phyloP scores from a whole-genome alignment of 2,888 invertebrate genomes.

The Heliconius ismenius region DNA sequence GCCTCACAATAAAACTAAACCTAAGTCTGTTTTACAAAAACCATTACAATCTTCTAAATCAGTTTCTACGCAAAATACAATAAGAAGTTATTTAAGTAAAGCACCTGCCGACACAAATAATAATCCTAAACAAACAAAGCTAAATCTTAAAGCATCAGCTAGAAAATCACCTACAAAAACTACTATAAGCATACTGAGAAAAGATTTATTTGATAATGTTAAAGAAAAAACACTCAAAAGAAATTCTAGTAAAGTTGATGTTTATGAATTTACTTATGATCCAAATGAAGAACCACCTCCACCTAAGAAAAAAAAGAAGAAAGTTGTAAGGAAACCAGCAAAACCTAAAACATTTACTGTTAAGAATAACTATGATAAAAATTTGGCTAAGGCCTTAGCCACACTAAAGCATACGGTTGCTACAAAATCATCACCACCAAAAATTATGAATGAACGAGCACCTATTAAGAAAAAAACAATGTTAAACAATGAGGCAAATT shows the following conservation, averaged over 20 bases:
- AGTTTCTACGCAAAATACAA: constrained; percentile 41
- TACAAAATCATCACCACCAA: constrained; percentile 46
- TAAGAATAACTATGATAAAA: constrained; percentile 67
- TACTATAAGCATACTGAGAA: constrained; percentile 46
- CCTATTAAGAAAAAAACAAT: background rate
- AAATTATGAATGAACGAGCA: background rate
- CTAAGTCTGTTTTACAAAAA: constrained; percentile 11
- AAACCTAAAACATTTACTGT: constrained; percentile 58
- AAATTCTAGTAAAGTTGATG: constrained; percentile 58
- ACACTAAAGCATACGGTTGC: constrained; percentile 58
- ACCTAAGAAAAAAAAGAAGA: constrained; percentile 70
- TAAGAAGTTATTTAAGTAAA: constrained; percentile 40
- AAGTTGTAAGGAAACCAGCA: constrained; percentile 55
- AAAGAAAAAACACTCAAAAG: constrained; percentile 51
- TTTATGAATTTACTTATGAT: constrained; percentile 78
- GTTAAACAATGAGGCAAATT: background rate
- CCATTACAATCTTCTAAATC: constrained; percentile 13
- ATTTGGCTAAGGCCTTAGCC: constrained; percentile 65
- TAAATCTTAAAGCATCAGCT: background rate
- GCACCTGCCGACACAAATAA: constrained; percentile 57
- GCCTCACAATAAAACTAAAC: constrained; percentile 12
- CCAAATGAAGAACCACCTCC: constrained; percentile 72
- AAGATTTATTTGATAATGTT: constrained; percentile 58
- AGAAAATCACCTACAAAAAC: constrained; percentile 34
- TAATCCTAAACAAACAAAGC: constrained; percentile 49